Conservation (phyloP, 2,797 vertebrate genomes). For the Rousettus madagascariensis region DNA sequence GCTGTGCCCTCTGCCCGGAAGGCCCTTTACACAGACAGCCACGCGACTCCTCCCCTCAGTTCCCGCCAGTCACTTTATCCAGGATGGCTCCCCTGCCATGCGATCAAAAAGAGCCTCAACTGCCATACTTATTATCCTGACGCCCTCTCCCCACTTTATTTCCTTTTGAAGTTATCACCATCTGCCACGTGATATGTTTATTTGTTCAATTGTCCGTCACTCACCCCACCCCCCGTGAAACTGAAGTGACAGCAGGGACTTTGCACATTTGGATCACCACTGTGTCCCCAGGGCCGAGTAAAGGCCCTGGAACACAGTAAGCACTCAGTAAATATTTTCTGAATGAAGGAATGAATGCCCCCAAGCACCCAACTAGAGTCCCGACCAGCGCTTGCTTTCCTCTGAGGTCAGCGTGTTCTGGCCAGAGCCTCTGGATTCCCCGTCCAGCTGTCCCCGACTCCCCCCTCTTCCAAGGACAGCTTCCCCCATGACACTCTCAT, state of each 20-base stretch:
- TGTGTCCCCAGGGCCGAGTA: not conserved
- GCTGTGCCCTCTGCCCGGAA: not conserved
- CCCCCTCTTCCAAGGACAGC: not conserved
- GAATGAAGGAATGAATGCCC: not conserved
- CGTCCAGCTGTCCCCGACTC: not conserved
- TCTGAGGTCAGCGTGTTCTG: not conserved
- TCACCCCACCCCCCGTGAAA: not conserved
- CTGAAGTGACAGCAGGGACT: not conserved
- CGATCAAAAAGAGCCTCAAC: not conserved
- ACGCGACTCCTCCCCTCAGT: not conserved
- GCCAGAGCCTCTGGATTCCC: not conserved
- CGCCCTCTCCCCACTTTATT: not conserved
- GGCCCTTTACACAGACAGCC: not conserved
- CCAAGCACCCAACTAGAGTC: not conserved
- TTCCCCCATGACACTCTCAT: not conserved
- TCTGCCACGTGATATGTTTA: not conserved
- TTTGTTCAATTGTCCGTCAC: not conserved
- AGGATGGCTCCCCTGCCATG: not conserved
- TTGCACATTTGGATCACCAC: not conserved
- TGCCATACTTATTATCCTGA: not conserved
- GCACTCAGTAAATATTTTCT: not conserved
- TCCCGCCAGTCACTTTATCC: not conserved
- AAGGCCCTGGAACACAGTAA: not conserved
- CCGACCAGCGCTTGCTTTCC: not conserved
- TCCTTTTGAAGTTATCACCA: not conserved